phyloP scores from a whole-genome alignment of 2,888 invertebrate genomes.

The Coecobrya sp. region DNA sequence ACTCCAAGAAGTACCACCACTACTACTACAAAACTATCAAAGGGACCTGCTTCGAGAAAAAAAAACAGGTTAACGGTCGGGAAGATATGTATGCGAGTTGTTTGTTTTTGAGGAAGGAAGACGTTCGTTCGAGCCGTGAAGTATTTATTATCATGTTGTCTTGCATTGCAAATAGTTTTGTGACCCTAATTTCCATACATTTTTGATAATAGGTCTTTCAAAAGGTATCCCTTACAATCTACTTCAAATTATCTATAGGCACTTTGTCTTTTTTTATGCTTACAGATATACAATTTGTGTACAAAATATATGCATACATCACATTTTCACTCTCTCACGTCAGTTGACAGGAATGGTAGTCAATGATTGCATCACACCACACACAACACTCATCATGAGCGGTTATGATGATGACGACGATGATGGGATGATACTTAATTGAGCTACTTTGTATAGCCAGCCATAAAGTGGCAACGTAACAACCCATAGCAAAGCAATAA shows the following conservation, averaged over 20 bases:
- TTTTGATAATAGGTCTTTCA: slow-evolving; percentile 49
- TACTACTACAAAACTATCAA: slow-evolving; percentile 7
- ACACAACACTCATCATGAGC: slow-evolving; percentile 9
- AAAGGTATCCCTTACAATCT: slow-evolving; percentile 37
- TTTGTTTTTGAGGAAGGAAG: slow-evolving; percentile 81
- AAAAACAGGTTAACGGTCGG: slow-evolving; percentile 81
- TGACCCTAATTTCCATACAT: slow-evolving; percentile 80
- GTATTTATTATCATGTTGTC: slow-evolving; percentile 74
- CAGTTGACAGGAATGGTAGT: slow-evolving; percentile 32
- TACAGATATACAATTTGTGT: background rate
- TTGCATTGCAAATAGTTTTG: slow-evolving; percentile 55
- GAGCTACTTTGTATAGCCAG: background rate
- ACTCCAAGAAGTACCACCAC: background rate
- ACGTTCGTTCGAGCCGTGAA: slow-evolving; percentile 71
- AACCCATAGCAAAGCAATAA: slow-evolving; percentile 22
- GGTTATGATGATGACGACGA: background rate
- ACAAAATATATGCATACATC: background rate
- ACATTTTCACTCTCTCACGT: background rate
- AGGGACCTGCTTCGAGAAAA: slow-evolving; percentile 75
- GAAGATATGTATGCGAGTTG: slow-evolving; percentile 62
- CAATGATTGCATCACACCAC: slow-evolving; percentile 50
- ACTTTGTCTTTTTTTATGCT: background rate
- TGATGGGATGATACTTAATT: slow-evolving; percentile 46
- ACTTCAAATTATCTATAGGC: background rate
- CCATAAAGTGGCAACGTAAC: background rate